Conservation (phyloP, 2,797 vertebrate genomes). For the Allobates femoralis region DNA sequence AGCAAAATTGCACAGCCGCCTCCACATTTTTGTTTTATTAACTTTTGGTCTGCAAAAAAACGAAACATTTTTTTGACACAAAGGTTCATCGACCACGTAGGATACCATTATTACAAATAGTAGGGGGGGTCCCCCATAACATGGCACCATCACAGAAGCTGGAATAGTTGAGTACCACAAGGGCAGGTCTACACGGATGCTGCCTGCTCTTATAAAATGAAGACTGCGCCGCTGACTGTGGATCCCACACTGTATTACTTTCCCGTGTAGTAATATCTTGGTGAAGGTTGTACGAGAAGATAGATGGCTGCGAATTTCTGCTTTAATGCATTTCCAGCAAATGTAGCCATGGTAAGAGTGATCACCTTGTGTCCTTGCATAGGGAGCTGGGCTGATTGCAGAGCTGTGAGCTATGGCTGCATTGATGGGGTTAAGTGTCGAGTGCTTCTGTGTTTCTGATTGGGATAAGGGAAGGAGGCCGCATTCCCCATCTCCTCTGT, state of each 20-base stretch:
- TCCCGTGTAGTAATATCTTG: constrained; percentile 2
- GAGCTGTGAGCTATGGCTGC: constrained; percentile 11
- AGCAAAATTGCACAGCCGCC: no score
- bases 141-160: not conserved
- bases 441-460: constrained; percentile 68
- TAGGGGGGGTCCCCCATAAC: no score
- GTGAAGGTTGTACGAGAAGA: constrained; percentile 7
- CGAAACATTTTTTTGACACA: no score
- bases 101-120: no score
- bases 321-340: constrained; percentile 37
- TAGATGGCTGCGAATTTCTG: not conserved
- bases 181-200: not conserved
- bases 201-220: not conserved
- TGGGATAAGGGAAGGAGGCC: constrained; percentile 80
- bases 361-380: constrained; percentile 29
- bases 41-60: no score
- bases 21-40: no score
- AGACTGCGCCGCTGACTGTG: not conserved
- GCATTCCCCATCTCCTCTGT: constrained; percentile 73
- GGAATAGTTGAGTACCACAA: not conserved
- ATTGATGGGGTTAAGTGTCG: constrained; percentile 59
- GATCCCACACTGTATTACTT: not conserved
- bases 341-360: constrained; percentile 20
- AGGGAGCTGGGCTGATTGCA: constrained; percentile 43
- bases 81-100: no score